Percentiles rank a stretch among this genome's conserved stretches.
Evolutionary conservation across 2,113 vertebrate species (phyloP).

Genomic region (Chloropsis cyanopogon): DNA sequence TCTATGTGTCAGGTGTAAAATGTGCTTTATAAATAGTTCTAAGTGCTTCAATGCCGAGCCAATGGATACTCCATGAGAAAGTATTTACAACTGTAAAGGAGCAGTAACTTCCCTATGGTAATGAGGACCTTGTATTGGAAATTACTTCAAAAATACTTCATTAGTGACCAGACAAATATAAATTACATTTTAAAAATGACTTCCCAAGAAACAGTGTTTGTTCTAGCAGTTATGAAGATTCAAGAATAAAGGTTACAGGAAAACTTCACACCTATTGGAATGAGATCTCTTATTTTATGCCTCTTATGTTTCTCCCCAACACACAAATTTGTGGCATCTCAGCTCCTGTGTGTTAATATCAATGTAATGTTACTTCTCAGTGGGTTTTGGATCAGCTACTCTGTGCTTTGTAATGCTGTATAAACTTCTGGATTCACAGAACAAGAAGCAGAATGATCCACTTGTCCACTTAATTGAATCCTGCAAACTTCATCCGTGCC

Average conservation of each 20-base stretch:
- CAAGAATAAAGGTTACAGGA: not conserved
- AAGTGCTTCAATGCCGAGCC: not conserved
- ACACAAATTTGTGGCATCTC: fast-evolving
- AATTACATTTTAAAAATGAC: not conserved
- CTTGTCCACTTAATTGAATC: not conserved
- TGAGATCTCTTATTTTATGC: not conserved
- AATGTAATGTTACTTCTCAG: not conserved
- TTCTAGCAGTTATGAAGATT: not conserved
- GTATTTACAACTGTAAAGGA: not conserved
- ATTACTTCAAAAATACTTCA: fast-evolving
- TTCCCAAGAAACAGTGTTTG: not conserved
- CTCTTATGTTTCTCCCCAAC: not conserved
- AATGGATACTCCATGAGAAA: not conserved
- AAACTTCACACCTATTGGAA: not conserved
- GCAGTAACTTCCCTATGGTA: not conserved
- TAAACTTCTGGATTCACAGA: not conserved
- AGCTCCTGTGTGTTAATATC: fast-evolving
- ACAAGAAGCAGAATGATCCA: not conserved
- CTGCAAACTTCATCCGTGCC: not conserved
- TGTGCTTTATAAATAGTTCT: slow-evolving; percentile 37
- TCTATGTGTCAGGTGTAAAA: slow-evolving; percentile 52
- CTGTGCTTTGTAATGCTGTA: fast-evolving
- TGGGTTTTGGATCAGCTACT: not conserved
- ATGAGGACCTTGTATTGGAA: not conserved
- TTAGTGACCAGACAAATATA: not conserved